Conservation (phyloP, 2,888 invertebrate genomes). For the Mesorhabditis spiculigera region DNA sequence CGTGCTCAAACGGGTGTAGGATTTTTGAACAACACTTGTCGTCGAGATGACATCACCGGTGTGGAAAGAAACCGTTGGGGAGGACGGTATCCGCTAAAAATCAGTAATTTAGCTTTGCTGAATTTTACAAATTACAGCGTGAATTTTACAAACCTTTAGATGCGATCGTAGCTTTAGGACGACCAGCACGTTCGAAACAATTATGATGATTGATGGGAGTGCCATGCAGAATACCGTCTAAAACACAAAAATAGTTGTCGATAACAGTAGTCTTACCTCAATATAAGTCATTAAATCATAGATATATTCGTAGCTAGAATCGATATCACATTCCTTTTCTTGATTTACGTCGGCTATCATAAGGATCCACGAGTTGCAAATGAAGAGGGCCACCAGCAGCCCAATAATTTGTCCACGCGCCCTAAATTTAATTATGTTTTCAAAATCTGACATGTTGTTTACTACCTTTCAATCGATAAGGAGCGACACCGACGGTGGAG, state of each 20-base stretch:
- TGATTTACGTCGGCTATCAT: constrained; percentile 44
- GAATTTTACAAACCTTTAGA: constrained; percentile 9
- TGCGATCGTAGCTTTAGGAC: constrained; percentile 45
- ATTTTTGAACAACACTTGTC: constrained; percentile 11
- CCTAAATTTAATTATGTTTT: constrained; percentile 25
- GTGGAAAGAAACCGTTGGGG: constrained; percentile 52
- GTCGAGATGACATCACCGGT: constrained; percentile 36
- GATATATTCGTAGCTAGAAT: constrained; percentile 35
- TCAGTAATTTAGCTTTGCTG: neutral
- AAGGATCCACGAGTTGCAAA: constrained; percentile 53
- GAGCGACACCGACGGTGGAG: constrained; percentile 34
- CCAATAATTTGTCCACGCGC: constrained; percentile 39
- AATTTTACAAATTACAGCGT: neutral
- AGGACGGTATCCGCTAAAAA: constrained; percentile 36
- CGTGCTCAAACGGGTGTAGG: constrained; percentile 15
- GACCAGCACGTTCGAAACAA: constrained; percentile 49
- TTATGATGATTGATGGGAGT: constrained; percentile 44
- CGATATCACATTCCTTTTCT: constrained; percentile 44
- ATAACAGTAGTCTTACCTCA: constrained; percentile 15
- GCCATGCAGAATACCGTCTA: constrained; percentile 48
- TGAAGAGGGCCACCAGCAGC: constrained; percentile 36
- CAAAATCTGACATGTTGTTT: neutral
- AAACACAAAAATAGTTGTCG: constrained; percentile 1
- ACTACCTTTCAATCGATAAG: constrained; percentile 34
- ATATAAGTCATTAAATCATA: constrained; percentile 42